Evolutionary conservation across 2,888 invertebrate genomes (phyloP), one percentile per base, ranked within the genome.

Genomic region (Pasiphila rectangulata): DNA sequence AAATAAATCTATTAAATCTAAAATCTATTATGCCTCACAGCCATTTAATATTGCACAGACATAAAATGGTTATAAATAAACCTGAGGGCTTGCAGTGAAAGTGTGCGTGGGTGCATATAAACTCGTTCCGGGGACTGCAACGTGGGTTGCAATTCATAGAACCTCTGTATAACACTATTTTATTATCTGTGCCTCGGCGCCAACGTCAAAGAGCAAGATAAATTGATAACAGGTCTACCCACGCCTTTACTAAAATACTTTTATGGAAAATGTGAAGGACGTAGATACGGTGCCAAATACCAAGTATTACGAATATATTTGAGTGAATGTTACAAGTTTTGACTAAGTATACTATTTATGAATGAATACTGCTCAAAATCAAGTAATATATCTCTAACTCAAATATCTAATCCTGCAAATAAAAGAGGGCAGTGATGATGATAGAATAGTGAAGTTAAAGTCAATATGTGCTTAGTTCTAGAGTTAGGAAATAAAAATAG

Each of bases 1-100:
- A n/a, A n/a, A n/a, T n/a, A n/a, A n/a, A n/a, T n/a, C n/a, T n/a
- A n/a, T n/a, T n/a, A n/a, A n/a, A n/a, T n/a, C n/a, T n/a, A 32
- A 19, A 3, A 10, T 5, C 30, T n/a, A 30, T 16, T 32, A 32
- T 9, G 32, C 32, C 17, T 1, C 6, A 10, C n/a, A 10, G 38
- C 19, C 19, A 29, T 15, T 39, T 30, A 30, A 40, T 34, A 49
- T 51, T 53, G 51, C 49, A 54, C 46, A 51, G 51, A 51, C 35
- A 10, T 29, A 7, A n/a, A 35, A 19, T 32, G 13, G 39, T 34
- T 46, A 39, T 46, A 45, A 35, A 48, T 46, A 45, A 47, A 30
- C 29, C 55, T 63, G 59, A 65, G 64, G 60, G 57, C 57, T 56
- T 25, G 35, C 42, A 54, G 56, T 46, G 59, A 61, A 61, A 61